Percentiles rank a stretch among this genome's conserved stretches.
Conservation (phyloP, 2,797 vertebrate species). For the Darevskia mixta region DNA sequence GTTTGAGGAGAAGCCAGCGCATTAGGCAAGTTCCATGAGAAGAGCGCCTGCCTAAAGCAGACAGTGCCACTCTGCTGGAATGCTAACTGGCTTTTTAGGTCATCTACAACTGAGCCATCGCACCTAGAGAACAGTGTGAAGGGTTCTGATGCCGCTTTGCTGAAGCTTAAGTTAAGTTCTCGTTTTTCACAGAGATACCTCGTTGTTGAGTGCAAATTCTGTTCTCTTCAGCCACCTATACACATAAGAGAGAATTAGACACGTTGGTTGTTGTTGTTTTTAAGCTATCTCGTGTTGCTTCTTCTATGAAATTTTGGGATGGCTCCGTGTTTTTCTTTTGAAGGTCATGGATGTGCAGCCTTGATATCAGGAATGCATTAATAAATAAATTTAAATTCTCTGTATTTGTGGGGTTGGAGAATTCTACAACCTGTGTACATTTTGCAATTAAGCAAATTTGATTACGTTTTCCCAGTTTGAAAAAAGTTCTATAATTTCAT, state of each 20-base stretch:
- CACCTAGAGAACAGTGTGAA: background rate
- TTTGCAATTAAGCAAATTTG: background rate
- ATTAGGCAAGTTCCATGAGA: constrained; percentile 2
- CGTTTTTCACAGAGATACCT: background rate
- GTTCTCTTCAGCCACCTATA: background rate
- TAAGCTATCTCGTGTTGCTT: background rate
- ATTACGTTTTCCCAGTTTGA: background rate
- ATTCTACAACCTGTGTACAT: background rate
- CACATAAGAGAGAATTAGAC: background rate
- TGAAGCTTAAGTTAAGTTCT: background rate
- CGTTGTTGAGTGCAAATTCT: background rate
- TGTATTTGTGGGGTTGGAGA: background rate
- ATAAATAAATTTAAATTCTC: too few species aligned
- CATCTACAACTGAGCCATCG: too few species aligned
- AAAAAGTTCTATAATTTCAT: background rate
- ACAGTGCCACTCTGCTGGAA: background rate
- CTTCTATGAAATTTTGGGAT: background rate
- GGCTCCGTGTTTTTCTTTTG: background rate
- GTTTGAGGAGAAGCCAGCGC: background rate
- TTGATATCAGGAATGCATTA: background rate
- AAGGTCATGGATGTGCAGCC: background rate
- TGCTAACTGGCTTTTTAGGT: background rate
- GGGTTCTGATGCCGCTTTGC: background rate
- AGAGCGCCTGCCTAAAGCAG: background rate
- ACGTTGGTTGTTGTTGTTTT: background rate